Evolutionary conservation across 2,797 vertebrate genomes (phyloP).

Genomic region (Heliangelus exortis): DNA sequence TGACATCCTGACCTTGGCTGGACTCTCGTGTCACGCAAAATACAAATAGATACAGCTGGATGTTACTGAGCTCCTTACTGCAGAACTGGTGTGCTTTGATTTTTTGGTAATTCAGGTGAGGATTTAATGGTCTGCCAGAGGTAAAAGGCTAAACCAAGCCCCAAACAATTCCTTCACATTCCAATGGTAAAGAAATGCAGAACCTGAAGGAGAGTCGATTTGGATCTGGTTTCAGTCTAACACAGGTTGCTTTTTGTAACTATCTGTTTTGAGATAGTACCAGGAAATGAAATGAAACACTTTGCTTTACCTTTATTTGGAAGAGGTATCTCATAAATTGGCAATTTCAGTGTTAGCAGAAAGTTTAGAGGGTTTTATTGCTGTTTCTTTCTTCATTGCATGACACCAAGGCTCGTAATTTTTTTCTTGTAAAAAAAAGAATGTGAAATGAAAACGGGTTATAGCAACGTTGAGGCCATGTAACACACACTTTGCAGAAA

Average conservation of each 20-base stretch:
- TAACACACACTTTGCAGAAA: neutral
- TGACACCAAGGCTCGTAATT: neutral
- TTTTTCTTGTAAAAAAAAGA: neutral
- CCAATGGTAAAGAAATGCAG: neutral
- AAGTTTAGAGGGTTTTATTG: neutral
- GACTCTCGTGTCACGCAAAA: neutral
- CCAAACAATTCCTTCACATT: neutral
- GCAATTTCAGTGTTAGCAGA: neutral
- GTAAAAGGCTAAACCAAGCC: neutral
- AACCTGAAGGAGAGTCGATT: rapidly evolving
- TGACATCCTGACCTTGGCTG: neutral
- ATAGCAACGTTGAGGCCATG: neutral
- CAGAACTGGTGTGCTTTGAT: neutral
- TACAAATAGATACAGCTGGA: neutral
- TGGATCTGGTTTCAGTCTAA: neutral
- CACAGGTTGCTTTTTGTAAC: neutral
- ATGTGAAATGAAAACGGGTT: neutral
- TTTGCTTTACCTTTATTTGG: neutral
- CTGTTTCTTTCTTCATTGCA: neutral
- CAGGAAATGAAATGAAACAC: neutral
- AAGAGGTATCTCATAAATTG: neutral
- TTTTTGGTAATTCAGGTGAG: neutral
- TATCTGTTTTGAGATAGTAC: neutral
- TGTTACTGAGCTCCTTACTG: neutral
- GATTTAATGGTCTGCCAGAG: neutral